These are phyloP conservation scores for Diabrotica virgifera DNA, from an alignment of 1,140 invertebrate genomes.

Conservation along the genomic window DNA sequence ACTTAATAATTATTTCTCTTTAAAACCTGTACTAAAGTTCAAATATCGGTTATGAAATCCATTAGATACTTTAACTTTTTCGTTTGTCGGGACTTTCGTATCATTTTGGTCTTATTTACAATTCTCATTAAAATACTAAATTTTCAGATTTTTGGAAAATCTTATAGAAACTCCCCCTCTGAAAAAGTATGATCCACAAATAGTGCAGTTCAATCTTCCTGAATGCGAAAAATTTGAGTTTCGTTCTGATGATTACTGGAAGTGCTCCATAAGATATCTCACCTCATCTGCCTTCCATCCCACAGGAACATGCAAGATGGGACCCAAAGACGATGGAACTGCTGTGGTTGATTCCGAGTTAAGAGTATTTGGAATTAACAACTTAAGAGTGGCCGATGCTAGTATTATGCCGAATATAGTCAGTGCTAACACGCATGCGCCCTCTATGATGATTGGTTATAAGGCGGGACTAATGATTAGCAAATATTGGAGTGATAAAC, in stretches of 20 bases:
- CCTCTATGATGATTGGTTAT: slow-evolving; percentile 75
- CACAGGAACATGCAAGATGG: slow-evolving; percentile 74
- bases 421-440: slow-evolving; percentile 73
- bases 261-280: slow-evolving; percentile 65
- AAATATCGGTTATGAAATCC: too few relatives aligned
- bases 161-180: slow-evolving; percentile 44
- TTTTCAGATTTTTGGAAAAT: slow-evolving; percentile 59
- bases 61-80: too few relatives aligned
- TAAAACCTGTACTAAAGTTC: too few relatives aligned
- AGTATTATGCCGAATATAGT: slow-evolving; percentile 71
- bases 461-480: slow-evolving; percentile 73
- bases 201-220: slow-evolving; percentile 61
- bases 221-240: slow-evolving; percentile 55
- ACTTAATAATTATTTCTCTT: too few relatives aligned
- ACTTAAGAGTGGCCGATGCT: slow-evolving; percentile 30
- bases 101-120: slow-evolving; percentile 38
- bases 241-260: slow-evolving; percentile 66
- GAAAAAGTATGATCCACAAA: slow-evolving; percentile 50
- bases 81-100: too few relatives aligned
- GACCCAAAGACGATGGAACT: slow-evolving; percentile 56
- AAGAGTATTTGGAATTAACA: slow-evolving; percentile 52
- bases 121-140: slow-evolving; percentile 33
- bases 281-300: slow-evolving; percentile 70
- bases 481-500: slow-evolving; percentile 50
- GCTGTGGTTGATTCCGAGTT: slow-evolving; percentile 68